phyloP scores from a whole-genome alignment of 2,113 vertebrate species.

The Colistium nudipinnis region DNA sequence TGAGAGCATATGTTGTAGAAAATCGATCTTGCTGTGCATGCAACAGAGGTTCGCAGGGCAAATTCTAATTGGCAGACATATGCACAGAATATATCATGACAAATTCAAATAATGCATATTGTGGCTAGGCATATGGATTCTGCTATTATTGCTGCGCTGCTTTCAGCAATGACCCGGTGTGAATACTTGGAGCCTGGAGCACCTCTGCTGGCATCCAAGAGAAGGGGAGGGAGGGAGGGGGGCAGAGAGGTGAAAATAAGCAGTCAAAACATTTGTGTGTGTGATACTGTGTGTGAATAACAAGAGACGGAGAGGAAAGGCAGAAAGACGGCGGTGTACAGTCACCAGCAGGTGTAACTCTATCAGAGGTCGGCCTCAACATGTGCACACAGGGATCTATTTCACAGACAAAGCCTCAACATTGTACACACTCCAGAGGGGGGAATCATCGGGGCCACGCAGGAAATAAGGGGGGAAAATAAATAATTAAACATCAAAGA shows the following conservation, averaged over 20 bases:
- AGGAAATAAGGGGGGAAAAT: slow-evolving; percentile 37
- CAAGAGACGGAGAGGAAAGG: not conserved
- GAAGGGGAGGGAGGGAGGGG: slow-evolving; percentile 8
- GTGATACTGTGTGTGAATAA: slow-evolving; percentile 21
- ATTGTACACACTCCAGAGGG: slow-evolving; percentile 28
- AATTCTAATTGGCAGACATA: slow-evolving; percentile 31
- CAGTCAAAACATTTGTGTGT: slow-evolving; percentile 1
- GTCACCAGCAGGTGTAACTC: slow-evolving; percentile 11
- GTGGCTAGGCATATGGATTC: slow-evolving; percentile 21
- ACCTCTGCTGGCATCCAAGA: slow-evolving; percentile 25
- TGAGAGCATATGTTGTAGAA: slow-evolving; percentile 23
- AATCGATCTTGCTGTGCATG: not conserved
- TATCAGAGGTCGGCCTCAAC: slow-evolving; percentile 18
- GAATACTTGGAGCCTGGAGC: slow-evolving; percentile 14
- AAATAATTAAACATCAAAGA: slow-evolving; percentile 51
- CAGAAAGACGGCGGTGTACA: not conserved
- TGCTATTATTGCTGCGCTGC: slow-evolving; percentile 7
- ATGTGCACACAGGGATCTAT: slow-evolving; percentile 26
- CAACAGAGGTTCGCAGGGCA: slow-evolving; percentile 28
- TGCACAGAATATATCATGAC: slow-evolving; percentile 10
- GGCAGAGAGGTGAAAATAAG: slow-evolving; percentile 7
- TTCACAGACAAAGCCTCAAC: slow-evolving; percentile 39
- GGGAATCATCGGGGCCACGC: not conserved
- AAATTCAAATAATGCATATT: slow-evolving; percentile 6
- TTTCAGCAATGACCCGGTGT: slow-evolving; percentile 6